Conservation (phyloP, 1,140 invertebrate species). For the Aplysia californica region DNA sequence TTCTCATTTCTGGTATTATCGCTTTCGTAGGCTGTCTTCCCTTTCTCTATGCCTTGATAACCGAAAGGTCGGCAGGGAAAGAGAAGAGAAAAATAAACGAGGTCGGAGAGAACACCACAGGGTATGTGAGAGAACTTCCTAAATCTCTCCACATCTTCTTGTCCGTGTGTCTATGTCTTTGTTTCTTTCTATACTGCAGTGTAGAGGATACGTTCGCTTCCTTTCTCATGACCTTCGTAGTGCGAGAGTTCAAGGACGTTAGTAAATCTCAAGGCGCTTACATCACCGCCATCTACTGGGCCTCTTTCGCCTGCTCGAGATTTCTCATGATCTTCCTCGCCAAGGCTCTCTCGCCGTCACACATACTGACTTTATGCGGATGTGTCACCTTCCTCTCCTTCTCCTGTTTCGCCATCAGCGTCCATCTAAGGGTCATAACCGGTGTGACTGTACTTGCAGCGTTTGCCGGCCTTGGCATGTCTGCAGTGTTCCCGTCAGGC, state of each 20-base stretch:
- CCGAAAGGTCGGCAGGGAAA: background rate
- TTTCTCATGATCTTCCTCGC: constrained; percentile 36
- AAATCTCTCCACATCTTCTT: background rate
- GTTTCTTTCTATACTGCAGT: constrained; percentile 27
- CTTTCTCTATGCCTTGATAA: no score
- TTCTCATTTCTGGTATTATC: background rate
- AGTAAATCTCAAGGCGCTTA: constrained; percentile 25
- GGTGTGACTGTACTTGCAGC: constrained; percentile 21
- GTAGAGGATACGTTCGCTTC: constrained; percentile 37
- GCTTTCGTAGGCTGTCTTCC: background rate
- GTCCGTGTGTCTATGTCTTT: background rate
- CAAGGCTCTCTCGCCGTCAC: constrained; percentile 14
- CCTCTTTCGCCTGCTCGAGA: constrained; percentile 24
- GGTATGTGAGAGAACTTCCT: background rate
- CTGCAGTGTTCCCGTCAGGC: constrained; percentile 31
- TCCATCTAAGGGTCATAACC: background rate
- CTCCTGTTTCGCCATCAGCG: constrained; percentile 11
- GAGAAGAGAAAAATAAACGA: background rate
- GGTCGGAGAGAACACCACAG: background rate
- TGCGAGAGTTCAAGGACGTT: constrained; percentile 23
- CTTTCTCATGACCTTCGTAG: constrained; percentile 34
- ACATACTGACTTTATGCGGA: constrained; percentile 14
- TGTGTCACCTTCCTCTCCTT: constrained; percentile 10
- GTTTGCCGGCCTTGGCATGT: constrained; percentile 29
- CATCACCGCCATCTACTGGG: constrained; percentile 33